Percentiles rank a stretch among this genome's conserved stretches.
These are phyloP conservation scores for Lutjanus campechanus DNA, from an alignment of 2,797 vertebrate genomes.

Conservation along the genomic window DNA sequence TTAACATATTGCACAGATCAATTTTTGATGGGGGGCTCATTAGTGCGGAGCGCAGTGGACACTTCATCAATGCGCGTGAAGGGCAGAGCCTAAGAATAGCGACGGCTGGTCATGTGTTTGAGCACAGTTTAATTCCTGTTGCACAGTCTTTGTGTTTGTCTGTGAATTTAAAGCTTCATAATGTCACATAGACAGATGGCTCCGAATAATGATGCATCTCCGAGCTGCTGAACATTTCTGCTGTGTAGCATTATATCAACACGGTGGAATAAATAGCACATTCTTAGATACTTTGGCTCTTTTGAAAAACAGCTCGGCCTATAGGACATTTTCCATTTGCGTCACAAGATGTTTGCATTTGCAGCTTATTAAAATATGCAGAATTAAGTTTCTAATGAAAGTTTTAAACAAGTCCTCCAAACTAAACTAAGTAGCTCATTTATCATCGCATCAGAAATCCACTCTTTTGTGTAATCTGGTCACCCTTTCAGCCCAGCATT, in stretches of 20 bases:
- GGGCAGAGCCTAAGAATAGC: slow-evolving; percentile 77
- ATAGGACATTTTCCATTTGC: neutral
- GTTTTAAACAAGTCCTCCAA: neutral
- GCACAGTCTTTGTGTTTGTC: slow-evolving; percentile 11
- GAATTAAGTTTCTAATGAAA: neutral
- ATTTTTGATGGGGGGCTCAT: slow-evolving; percentile 79
- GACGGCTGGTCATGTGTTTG: slow-evolving; percentile 28
- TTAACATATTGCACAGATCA: slow-evolving; percentile 71
- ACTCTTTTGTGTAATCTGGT: no score
- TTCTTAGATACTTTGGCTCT: neutral
- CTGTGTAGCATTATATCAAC: neutral
- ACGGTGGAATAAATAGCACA: neutral
- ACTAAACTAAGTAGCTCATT: neutral
- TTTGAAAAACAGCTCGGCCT: neutral
- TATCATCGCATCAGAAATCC: no score
- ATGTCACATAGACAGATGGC: neutral
- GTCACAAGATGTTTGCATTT: neutral
- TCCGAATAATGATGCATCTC: neutral
- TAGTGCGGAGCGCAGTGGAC: slow-evolving; percentile 69
- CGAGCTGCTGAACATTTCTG: neutral
- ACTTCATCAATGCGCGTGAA: slow-evolving; percentile 76
- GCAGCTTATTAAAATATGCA: neutral
- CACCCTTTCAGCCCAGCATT: no score
- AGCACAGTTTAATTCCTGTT: slow-evolving; percentile 21
- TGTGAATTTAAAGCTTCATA: neutral